These are phyloP conservation scores for Liparis tanakae DNA, from an alignment of 2,797 vertebrate genomes.

Conservation along the genomic window DNA sequence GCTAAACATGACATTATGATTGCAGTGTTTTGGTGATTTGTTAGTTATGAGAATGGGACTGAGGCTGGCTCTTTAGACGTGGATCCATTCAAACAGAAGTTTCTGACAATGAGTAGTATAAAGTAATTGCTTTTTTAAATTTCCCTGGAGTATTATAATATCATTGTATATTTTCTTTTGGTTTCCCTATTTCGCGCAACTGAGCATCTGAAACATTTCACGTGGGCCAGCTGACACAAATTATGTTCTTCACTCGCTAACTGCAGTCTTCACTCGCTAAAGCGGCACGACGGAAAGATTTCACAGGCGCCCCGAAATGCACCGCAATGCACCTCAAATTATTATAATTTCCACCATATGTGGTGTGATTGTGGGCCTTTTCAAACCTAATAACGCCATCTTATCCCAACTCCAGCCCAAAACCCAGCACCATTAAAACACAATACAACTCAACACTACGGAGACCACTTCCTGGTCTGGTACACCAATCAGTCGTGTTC, in stretches of 20 bases:
- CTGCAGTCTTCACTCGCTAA: conserved; percentile 19
- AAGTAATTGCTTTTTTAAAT: conserved; percentile 15
- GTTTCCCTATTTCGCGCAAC: conserved; percentile 2
- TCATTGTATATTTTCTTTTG: conserved; percentile 32
- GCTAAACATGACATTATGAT: background rate
- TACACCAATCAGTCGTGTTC: conserved; percentile 67
- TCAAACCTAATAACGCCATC: conserved; percentile 57
- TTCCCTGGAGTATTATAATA: conserved; percentile 9
- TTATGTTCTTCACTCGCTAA: conserved; percentile 42
- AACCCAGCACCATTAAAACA: conserved; percentile 68
- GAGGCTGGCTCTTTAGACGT: conserved; percentile 5
- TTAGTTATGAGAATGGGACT: background rate
- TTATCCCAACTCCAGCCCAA: conserved; percentile 56
- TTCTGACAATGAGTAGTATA: conserved; percentile 28
- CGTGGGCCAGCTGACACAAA: conserved; percentile 25
- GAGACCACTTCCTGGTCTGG: conserved; percentile 76
- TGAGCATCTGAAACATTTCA: conserved; percentile 52
- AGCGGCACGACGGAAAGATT: conserved; percentile 47
- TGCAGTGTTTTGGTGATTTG: background rate
- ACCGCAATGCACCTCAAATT: conserved; percentile 72
- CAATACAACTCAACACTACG: conserved; percentile 55
- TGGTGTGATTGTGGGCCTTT: conserved; percentile 59
- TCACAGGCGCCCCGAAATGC: conserved; percentile 57
- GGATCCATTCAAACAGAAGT: conserved; percentile 20
- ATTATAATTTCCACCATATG: conserved; percentile 79